Evolutionary conservation across 2,888 invertebrate genomes (phyloP).

Genomic region (Hirudinaria manillensis): DNA sequence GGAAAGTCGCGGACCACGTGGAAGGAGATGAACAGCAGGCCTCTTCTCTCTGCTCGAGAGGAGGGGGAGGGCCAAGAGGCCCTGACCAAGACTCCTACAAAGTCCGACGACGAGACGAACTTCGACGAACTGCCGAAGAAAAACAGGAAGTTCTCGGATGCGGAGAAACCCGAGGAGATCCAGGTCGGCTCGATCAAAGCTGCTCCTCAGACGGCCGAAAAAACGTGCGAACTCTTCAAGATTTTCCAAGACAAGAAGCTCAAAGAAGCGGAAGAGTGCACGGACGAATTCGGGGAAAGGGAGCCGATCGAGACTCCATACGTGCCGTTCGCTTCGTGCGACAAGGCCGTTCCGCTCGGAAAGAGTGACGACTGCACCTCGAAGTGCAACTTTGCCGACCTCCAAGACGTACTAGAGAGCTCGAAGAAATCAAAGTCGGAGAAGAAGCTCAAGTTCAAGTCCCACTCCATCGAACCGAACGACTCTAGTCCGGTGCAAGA

Average conservation of each 20-base stretch:
- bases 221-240: conserved; percentile 18
- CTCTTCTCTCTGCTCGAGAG: neutral
- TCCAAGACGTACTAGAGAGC: neutral
- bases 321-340: neutral
- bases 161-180: neutral
- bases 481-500: neutral
- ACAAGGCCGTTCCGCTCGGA: neutral
- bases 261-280: conserved; percentile 10
- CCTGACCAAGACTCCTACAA: conserved; percentile 6
- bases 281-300: neutral
- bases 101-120: neutral
- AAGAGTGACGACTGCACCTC: no score
- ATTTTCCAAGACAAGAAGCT: conserved; percentile 17
- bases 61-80: neutral
- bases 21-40: conserved; percentile 10
- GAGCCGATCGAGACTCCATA: neutral
- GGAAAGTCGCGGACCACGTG: conserved; percentile 6
- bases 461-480: neutral
- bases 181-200: neutral
- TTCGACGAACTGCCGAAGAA: neutral
- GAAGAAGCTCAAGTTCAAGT: neutral
- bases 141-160: neutral
- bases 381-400: neutral
- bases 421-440: conserved; percentile 4
- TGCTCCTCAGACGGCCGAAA: neutral